Evolutionary conservation across 2,888 invertebrate genomes (phyloP).

Genomic region (Formica aserva): DNA sequence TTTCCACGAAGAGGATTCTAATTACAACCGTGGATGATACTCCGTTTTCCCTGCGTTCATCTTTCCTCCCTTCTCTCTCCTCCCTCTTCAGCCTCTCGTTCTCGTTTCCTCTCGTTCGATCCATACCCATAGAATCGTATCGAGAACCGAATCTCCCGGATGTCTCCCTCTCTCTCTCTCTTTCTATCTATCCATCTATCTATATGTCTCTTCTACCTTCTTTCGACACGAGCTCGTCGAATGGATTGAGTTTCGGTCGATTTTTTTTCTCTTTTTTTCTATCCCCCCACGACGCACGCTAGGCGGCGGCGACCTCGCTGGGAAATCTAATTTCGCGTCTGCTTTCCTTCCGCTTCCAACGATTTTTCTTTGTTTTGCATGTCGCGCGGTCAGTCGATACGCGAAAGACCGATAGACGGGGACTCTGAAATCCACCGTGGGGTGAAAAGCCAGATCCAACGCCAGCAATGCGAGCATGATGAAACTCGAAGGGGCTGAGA

Average conservation of each 20-base stretch:
- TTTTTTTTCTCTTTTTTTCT: conserved; percentile 71
- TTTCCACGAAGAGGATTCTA: conserved; percentile 80
- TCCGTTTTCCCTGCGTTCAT: conserved; percentile 67
- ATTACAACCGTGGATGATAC: conserved; percentile 76
- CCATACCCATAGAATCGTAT: neutral
- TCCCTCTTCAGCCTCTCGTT: conserved; percentile 31
- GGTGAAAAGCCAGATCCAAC: conserved; percentile 24
- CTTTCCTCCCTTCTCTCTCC: conserved; percentile 10
- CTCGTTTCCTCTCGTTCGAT: conserved; percentile 42
- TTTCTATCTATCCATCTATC: neutral
- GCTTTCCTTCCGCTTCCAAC: conserved; percentile 60
- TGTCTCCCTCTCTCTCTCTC: conserved; percentile 3
- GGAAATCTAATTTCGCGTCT: conserved; percentile 76
- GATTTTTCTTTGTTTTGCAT: conserved; percentile 53
- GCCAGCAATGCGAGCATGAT: conserved; percentile 6
- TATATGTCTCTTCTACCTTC: conserved; percentile 14
- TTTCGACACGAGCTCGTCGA: conserved; percentile 43
- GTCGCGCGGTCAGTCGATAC: conserved; percentile 54
- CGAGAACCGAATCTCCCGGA: conserved; percentile 51
- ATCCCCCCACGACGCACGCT: conserved; percentile 53
- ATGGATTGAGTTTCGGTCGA: conserved; percentile 75
- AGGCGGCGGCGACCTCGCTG: conserved; percentile 67
- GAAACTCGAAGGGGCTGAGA: conserved; percentile 10
- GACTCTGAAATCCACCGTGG: conserved; percentile 14
- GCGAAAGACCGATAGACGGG: conserved; percentile 48